Base-by-base conservation (phyloP, 2,113 vertebrate species). In the Xiphophorus couchianus region DNA sequence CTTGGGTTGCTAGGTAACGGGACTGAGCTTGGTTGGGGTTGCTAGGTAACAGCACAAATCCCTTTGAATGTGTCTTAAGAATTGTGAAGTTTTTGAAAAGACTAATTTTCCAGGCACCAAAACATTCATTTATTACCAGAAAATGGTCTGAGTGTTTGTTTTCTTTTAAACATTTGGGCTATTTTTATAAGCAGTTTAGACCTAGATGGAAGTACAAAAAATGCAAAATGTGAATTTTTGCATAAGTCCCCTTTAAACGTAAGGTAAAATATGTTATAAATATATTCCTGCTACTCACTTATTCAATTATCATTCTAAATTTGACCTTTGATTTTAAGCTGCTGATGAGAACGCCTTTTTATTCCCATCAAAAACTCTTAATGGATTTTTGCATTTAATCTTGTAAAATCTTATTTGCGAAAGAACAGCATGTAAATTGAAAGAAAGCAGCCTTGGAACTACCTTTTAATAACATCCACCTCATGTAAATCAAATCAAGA, bases 401-500 rank as follows among this genome's bases (percentile, higher is more conserved):
- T 19, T 75, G 54, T 82, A 74, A 78, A 37, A 68, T 39, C 6
- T 39, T 74, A 71, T 74, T 51, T 69, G 66, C 74, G 65, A 63
- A 60, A 29, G 61, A 79, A 60, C 14, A 30, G n/a, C 28, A 35
- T 71, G 28, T 84, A 48, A 70, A 42, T 63, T 42, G 68, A 75
- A 70, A 25, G 37, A 76, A 71, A 29, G 67, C 74, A 29, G 27
- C 48, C n/a, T 69, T 69, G 44, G 69, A 83, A 75, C 81, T 69
- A 80, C 33, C 22, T 83, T 58, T 73, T 83, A 71, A 66, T 77
- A 37, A 42, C 71, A 83, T 79, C 74, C 73, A 63, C 33, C 66
- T 51, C 78, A 73, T 79, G 72, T 78, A 81, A 87, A 86, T 73
- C 27, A 78, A 84, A 86, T 78, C 73, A 77, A 28, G 69, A 74